These are phyloP conservation scores for Germaria angustata DNA, from an alignment of 2,888 invertebrate species.

Conservation along the genomic window DNA sequence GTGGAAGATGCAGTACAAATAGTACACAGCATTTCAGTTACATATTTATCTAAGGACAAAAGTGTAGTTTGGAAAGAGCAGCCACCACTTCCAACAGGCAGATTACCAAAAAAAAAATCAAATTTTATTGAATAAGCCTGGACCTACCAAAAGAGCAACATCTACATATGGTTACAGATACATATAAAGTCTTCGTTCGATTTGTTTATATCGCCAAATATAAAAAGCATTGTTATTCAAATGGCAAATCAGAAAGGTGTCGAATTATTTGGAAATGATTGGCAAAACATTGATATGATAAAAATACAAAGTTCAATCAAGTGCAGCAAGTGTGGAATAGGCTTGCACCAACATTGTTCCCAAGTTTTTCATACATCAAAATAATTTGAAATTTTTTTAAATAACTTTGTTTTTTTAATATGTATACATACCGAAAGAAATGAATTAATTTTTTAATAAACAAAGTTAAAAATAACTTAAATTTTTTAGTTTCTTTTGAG, in stretches of 20 bases:
- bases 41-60: background rate
- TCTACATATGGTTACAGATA: background rate
- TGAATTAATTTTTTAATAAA: too few relatives aligned
- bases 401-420: too few relatives aligned
- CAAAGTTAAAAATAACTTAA: too few relatives aligned
- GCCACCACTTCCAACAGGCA: background rate
- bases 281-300: background rate
- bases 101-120: conserved; percentile 3
- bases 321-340: too few relatives aligned
- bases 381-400: too few relatives aligned
- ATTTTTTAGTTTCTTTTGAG: too few relatives aligned
- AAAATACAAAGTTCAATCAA: too few relatives aligned
- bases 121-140: background rate
- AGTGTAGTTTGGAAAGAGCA: background rate
- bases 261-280: background rate
- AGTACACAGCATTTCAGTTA: background rate
- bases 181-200: conserved; percentile 2
- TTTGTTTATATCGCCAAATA: background rate
- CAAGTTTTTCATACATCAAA: too few relatives aligned
- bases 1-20: background rate
- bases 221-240: background rate
- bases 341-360: too few relatives aligned
- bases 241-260: background rate
- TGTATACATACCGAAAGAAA: too few relatives aligned
- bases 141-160: background rate